A percentile compares a stretch with the other conserved stretches of the same genome.
Evolutionary conservation across 2,797 vertebrate genomes (phyloP).

Genomic region (Pantherophis alleghaniensis): DNA sequence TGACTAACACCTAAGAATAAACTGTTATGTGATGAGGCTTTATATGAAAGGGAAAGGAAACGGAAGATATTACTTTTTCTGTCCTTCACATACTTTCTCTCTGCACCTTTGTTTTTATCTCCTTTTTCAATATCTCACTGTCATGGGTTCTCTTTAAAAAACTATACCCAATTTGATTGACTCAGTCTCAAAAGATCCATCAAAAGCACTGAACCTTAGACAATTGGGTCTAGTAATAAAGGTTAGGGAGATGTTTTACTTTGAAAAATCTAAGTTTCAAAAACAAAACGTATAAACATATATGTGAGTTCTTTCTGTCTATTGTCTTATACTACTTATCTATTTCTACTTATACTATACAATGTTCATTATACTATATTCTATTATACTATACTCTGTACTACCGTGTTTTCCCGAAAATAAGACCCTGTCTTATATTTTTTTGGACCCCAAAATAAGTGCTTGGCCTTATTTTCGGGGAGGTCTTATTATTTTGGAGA

Average conservation of each 20-base stretch:
- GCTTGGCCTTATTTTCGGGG: no score
- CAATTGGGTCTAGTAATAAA: background rate
- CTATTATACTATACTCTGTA: background rate
- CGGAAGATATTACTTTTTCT: background rate
- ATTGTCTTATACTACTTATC: background rate
- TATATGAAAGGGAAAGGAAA: conserved; percentile 6
- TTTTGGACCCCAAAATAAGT: no score
- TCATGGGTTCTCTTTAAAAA: background rate
- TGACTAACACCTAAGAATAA: conserved; percentile 28
- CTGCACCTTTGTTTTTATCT: background rate
- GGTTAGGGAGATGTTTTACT: background rate
- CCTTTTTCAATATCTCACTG: background rate
- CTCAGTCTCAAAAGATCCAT: background rate
- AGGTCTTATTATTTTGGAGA: no score
- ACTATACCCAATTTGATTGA: background rate
- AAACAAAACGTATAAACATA: background rate
- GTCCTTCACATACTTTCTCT: background rate
- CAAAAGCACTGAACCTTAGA: background rate
- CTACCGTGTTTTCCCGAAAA: background rate
- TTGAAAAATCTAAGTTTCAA: background rate
- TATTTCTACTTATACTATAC: background rate
- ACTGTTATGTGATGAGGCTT: background rate
- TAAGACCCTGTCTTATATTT: no score
- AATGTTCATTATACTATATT: background rate
- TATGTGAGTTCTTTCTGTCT: background rate